These are phyloP conservation scores for Drosophila kuntzei DNA, from an alignment of 2,888 invertebrate species.

Conservation along the genomic window DNA sequence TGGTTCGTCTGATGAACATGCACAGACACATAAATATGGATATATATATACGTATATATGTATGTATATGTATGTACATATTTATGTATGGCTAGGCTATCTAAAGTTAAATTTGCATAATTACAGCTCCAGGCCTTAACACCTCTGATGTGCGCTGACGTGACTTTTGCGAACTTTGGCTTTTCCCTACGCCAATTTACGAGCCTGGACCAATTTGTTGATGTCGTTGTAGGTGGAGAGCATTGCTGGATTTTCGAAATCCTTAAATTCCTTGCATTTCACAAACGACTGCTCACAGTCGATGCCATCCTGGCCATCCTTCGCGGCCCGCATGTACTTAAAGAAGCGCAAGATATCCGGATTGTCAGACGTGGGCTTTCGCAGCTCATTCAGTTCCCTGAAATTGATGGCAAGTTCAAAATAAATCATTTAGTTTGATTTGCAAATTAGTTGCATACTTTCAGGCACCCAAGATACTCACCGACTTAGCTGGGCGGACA, in stretches of 20 bases:
- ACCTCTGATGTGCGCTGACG: constrained; percentile 43
- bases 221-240: constrained; percentile 94
- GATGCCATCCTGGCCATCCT: constrained; percentile 93
- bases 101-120: constrained; percentile 76
- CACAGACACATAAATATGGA: constrained; percentile 28
- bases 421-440: constrained; percentile 29
- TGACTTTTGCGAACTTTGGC: constrained; percentile 59
- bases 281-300: constrained; percentile 90
- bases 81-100: constrained; percentile 64
- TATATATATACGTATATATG: constrained; percentile 12
- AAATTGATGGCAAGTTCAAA: constrained; percentile 27
- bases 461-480: constrained; percentile 83
- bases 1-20: constrained; percentile 39
- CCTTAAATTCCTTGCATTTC: constrained; percentile 89
- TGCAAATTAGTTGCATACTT: constrained; percentile 57
- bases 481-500: constrained; percentile 95
- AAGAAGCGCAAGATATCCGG: constrained; percentile 95
- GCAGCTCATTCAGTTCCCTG: constrained; percentile 93
- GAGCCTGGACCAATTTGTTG: constrained; percentile 93
- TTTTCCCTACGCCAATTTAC: constrained; percentile 86
- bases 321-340: constrained; percentile 95
- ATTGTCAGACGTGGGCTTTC: constrained; percentile 94
- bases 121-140: constrained; percentile 56
- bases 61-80: constrained; percentile 6
- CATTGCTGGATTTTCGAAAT: constrained; percentile 92